phyloP scores from a whole-genome alignment of 2,797 vertebrate species.

The Parotocinclus haroldoi region DNA sequence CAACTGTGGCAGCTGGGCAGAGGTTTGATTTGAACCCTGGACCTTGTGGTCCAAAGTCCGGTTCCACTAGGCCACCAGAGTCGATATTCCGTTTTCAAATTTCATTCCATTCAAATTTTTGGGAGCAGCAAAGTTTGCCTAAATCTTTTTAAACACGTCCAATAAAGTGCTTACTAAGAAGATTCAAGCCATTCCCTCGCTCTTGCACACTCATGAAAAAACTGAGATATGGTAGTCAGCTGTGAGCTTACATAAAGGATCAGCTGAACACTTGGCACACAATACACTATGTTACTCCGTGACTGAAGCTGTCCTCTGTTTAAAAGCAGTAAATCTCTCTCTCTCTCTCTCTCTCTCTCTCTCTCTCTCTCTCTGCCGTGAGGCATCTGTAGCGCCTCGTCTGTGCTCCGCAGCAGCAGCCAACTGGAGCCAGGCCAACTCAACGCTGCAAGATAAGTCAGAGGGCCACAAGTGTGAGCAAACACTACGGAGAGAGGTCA shows the following conservation, averaged over 20 bases:
- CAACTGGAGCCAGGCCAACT: constrained; percentile 59
- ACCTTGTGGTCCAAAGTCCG: no score
- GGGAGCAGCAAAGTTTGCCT: no score
- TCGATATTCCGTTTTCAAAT: no score
- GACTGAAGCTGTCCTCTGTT: constrained; percentile 11
- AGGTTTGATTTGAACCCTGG: no score
- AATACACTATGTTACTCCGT: constrained; percentile 12
- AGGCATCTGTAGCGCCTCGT: constrained; percentile 48
- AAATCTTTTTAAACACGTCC: no score
- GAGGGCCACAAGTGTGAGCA: constrained; percentile 52
- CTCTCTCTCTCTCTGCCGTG: constrained; percentile 25
- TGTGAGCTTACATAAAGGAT: constrained; percentile 22
- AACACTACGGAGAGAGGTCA: constrained; percentile 57
- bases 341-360: constrained; percentile 33
- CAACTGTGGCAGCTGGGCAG: no score
- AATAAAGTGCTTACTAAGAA: no score
- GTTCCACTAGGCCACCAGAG: no score
- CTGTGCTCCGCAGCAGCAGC: constrained; percentile 40
- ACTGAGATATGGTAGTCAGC: background rate
- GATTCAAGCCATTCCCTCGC: no score
- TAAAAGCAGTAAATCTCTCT: constrained; percentile 35
- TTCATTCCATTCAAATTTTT: no score
- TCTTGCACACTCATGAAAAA: constrained; percentile 1
- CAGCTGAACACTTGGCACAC: constrained; percentile 41
- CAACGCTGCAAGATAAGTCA: constrained; percentile 57